phyloP scores from a whole-genome alignment of 2,797 vertebrate species.

The Mionectes olivaceus region DNA sequence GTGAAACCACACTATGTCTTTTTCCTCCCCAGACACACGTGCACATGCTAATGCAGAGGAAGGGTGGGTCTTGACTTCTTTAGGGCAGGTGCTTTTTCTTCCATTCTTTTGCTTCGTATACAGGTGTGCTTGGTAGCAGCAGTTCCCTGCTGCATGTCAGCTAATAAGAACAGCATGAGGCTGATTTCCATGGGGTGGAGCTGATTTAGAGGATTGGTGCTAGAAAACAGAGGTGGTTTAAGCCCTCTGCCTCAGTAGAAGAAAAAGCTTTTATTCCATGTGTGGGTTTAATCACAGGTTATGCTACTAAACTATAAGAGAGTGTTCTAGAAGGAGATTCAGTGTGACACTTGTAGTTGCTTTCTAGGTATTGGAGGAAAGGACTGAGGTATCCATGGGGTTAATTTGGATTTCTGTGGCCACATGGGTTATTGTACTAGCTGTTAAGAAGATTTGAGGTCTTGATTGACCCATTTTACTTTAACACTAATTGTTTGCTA shows the following conservation, averaged over 20 bases:
- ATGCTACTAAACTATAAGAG: background rate
- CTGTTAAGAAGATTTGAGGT: constrained; percentile 58
- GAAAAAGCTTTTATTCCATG: constrained; percentile 9
- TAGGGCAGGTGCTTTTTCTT: background rate
- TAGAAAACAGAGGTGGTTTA: constrained; percentile 3
- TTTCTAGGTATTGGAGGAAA: constrained; percentile 8
- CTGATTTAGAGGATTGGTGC: background rate
- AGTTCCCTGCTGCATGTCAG: background rate
- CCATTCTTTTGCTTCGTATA: background rate
- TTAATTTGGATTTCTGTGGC: constrained; percentile 47
- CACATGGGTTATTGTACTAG: constrained; percentile 28
- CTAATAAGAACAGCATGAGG: background rate
- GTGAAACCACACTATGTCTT: background rate
- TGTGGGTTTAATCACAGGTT: constrained; percentile 15
- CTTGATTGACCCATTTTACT: constrained; percentile 64
- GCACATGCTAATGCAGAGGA: accelerated
- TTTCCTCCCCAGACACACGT: background rate
- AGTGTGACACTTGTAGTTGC: constrained; percentile 28
- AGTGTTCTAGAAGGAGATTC: background rate
- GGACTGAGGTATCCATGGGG: background rate
- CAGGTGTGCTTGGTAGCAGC: background rate
- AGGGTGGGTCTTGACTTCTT: background rate
- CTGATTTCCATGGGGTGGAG: background rate
- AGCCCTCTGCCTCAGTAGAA: background rate
- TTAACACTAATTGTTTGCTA: constrained; percentile 53